Percentiles rank a stretch among this genome's conserved stretches.
Evolutionary conservation across 2,888 invertebrate genomes (phyloP).

Genomic region (Conchocele bisecta): DNA sequence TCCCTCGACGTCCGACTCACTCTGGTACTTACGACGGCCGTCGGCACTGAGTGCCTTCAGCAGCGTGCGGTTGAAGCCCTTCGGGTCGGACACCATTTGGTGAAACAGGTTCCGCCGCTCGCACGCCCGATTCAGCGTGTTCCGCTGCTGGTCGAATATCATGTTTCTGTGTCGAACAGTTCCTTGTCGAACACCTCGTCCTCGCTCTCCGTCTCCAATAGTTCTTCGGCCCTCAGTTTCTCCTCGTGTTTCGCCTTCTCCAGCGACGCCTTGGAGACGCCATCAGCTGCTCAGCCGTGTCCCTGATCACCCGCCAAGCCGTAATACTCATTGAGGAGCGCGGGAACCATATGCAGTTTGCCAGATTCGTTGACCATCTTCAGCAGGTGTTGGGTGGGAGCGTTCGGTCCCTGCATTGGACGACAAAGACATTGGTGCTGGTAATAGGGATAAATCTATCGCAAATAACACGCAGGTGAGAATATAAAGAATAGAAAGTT

Average conservation of each 20-base stretch:
- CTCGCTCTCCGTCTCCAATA: slow-evolving; percentile 67
- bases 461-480: no score
- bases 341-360: slow-evolving; percentile 98
- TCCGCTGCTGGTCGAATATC: slow-evolving; percentile 73
- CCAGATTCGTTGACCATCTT: slow-evolving; percentile 97
- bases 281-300: slow-evolving; percentile 52
- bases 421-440: no score
- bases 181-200: slow-evolving; percentile 75
- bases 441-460: no score
- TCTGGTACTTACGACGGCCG: slow-evolving; percentile 45
- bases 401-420: slow-evolving; percentile 86
- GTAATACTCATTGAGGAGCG: slow-evolving; percentile 93
- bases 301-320: slow-evolving; percentile 84
- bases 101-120: slow-evolving; percentile 79
- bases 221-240: slow-evolving; percentile 44
- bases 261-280: slow-evolving; percentile 50
- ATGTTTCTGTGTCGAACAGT: slow-evolving; percentile 67
- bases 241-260: slow-evolving; percentile 53
- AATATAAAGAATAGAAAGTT: no score
- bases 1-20: slow-evolving; percentile 53
- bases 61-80: slow-evolving; percentile 80
- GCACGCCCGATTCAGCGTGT: slow-evolving; percentile 68
- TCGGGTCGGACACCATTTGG: slow-evolving; percentile 82
- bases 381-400: slow-evolving; percentile 94
- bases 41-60: slow-evolving; percentile 80